phyloP scores from a whole-genome alignment of 2,113 vertebrate species.

The Myrmophylax atrothorax region DNA sequence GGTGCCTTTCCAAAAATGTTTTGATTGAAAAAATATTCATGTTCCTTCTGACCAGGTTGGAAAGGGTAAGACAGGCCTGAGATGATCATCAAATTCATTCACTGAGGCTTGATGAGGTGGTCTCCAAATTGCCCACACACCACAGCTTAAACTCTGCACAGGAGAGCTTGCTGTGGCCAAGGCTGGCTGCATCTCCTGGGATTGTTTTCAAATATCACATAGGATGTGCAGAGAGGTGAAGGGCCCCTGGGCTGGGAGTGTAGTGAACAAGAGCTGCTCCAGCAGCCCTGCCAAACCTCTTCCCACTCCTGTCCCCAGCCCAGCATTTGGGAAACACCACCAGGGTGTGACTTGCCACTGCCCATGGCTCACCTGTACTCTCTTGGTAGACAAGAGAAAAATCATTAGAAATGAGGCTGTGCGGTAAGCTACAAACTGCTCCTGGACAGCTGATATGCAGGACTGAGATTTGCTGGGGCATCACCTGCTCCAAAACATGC shows the following conservation, averaged over 20 bases:
- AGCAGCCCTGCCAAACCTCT: neutral
- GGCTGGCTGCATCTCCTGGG: neutral
- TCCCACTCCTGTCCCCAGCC: neutral
- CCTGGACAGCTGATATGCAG: accelerated
- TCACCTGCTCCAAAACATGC: accelerated
- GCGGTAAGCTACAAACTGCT: neutral
- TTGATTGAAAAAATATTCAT: neutral
- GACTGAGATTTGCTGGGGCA: neutral
- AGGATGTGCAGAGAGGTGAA: neutral
- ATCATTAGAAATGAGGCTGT: neutral
- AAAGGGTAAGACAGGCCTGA: neutral
- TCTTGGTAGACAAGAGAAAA: neutral
- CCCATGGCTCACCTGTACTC: neutral
- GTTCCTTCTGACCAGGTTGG: neutral
- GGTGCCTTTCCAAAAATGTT: neutral
- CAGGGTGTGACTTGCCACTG: accelerated
- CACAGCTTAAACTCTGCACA: neutral
- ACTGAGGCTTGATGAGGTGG: neutral
- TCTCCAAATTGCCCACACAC: neutral
- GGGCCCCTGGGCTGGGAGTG: neutral
- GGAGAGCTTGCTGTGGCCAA: accelerated
- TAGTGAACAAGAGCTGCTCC: neutral
- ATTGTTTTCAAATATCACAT: neutral
- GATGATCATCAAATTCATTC: neutral
- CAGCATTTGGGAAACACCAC: neutral